These are phyloP conservation scores for Dendrocopos noguchii DNA, from an alignment of 2,113 vertebrate species.

Conservation along the genomic window DNA sequence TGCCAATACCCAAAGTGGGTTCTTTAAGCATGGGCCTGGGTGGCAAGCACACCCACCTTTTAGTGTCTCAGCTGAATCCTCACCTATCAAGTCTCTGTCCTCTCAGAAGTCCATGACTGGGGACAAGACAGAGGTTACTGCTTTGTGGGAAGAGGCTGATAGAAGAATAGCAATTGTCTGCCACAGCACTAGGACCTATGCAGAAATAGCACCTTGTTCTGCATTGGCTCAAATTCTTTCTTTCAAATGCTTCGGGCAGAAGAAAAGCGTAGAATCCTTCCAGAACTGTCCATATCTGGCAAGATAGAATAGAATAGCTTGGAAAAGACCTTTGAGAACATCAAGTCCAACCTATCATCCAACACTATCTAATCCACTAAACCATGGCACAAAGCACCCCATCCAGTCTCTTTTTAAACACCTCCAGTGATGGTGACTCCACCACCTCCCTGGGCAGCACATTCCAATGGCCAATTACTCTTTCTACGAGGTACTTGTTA, in stretches of 20 bases:
- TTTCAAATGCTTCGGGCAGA: slow-evolving; percentile 38
- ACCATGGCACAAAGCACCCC: too few relatives aligned
- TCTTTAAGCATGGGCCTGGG: not conserved
- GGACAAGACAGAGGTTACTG: accelerated
- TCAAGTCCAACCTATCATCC: too few relatives aligned
- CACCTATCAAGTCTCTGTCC: not conserved
- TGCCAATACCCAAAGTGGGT: not conserved
- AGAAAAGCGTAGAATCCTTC: slow-evolving; percentile 1
- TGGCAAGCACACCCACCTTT: not conserved
- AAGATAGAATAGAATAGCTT: not conserved
- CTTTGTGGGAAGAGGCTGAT: not conserved
- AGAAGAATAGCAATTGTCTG: slow-evolving; percentile 46
- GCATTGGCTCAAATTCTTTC: not conserved
- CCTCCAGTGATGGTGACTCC: too few relatives aligned
- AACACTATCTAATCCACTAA: too few relatives aligned
- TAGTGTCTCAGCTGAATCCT: not conserved
- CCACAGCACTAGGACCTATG: not conserved
- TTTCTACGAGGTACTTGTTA: too few relatives aligned
- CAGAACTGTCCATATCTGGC: slow-evolving; percentile 4
- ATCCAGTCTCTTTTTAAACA: too few relatives aligned
- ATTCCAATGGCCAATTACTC: too few relatives aligned
- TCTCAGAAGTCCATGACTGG: not conserved
- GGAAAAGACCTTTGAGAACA: too few relatives aligned
- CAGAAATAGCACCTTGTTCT: slow-evolving; percentile 11
- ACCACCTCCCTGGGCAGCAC: too few relatives aligned